phyloP scores from a whole-genome alignment of 2,113 vertebrate species.

The Tachysurus fulvidraco region DNA sequence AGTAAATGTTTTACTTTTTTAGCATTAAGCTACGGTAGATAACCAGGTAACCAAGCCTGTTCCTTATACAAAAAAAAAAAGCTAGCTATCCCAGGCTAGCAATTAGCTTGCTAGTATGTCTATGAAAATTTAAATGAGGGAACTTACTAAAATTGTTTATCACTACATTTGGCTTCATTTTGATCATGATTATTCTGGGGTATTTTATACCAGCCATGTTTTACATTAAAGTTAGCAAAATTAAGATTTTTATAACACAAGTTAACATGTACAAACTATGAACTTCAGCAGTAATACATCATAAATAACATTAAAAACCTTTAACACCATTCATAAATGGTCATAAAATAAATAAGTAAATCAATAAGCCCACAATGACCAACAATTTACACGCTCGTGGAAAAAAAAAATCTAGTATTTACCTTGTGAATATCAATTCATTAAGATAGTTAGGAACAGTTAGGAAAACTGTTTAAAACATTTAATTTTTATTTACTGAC shows the following conservation, averaged over 20 bases:
- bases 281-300: not conserved
- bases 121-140: not conserved
- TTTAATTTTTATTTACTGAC: not conserved
- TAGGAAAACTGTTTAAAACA: not conserved
- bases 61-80: not conserved
- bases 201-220: not conserved
- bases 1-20: not conserved
- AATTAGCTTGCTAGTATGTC: not conserved
- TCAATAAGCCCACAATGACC: not conserved
- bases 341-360: not conserved
- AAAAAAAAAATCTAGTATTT: not conserved
- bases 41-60: not conserved
- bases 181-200: not conserved
- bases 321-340: no score
- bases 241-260: not conserved
- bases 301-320: not conserved
- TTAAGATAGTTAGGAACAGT: not conserved
- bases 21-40: no score
- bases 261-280: not conserved
- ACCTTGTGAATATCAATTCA: not conserved
- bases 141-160: not conserved
- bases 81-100: not conserved
- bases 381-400: not conserved
- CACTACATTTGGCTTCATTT: not conserved
- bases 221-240: not conserved